Base-by-base conservation (phyloP, 2,888 invertebrate genomes). In the Sipha maydis region DNA sequence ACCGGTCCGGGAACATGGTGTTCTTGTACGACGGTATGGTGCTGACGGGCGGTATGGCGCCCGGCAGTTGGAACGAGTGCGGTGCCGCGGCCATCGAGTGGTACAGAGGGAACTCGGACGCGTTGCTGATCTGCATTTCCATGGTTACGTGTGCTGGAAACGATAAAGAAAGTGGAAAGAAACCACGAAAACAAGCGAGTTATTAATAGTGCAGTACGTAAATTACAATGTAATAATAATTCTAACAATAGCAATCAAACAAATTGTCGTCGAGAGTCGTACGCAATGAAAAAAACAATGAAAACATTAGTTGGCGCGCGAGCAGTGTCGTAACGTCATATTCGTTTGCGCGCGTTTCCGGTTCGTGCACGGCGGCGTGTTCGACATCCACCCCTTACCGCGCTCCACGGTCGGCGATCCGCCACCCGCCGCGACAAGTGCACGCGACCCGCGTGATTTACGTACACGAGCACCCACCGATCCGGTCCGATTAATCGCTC, bases 1-100 rank as follows among this genome's bases (percentile, higher is more conserved):
- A 25, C 75, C 88, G 1, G 67, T 88, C 88, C 41, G 88, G 88
- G 80, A 88, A 88, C 88, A 88, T 76, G 61, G 73, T 48, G 88
- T 67, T 78, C 41, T 85, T 90, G 84, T 76, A 90, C 88, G 86
- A 88, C 54, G 80, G 88, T n/a, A 89, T 82, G 69, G 83, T 78
- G 77, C 88, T 61, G 88, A 88, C 79, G 41, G 89, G 90, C n/a
- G 89, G 89, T 78, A 84, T 89, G 80, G 89, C 79, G 31, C 79
- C 85, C 54, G 83, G 86, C 69, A 54, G 89, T 79, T 89, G 90
- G 89, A 83, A 89, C 86, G 82, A 89, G 69, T 89, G 88, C 41
- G 85, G 69, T 76, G 89, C 77, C 86, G 89, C 28, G 75, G 90
- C 82, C 88, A 88, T 88, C 88, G 88, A 76, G 75, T 88, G 88